phyloP scores from a whole-genome alignment of 2,888 invertebrate genomes.

The Diadegma fenestrale region DNA sequence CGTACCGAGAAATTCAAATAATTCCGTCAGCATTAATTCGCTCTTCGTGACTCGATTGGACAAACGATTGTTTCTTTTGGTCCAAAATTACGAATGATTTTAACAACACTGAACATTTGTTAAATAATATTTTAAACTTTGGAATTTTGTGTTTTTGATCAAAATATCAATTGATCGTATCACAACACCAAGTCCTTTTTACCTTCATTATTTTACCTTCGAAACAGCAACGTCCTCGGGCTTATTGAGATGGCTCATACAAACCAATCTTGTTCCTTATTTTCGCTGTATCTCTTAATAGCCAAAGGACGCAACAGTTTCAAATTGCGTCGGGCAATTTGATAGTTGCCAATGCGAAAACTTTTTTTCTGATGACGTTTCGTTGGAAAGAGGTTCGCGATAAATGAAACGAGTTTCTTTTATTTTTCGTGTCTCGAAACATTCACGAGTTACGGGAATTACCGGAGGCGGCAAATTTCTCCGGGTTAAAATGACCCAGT shows the following conservation, averaged over 20 bases:
- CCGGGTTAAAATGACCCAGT: neutral
- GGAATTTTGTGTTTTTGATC: neutral
- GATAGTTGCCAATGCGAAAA: constrained; percentile 34
- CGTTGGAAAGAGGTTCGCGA: constrained; percentile 45
- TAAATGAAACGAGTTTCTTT: constrained; percentile 44
- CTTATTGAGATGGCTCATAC: constrained; percentile 23
- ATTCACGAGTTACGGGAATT: neutral
- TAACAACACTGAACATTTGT: neutral
- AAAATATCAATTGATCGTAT: constrained; percentile 26
- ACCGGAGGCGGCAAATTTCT: too few relatives aligned
- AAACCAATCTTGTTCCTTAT: constrained; percentile 25
- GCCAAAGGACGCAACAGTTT: constrained; percentile 65
- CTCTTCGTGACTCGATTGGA: neutral
- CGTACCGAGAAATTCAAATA: constrained; percentile 54
- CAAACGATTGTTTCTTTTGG: neutral
- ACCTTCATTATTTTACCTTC: constrained; percentile 83
- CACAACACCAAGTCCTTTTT: constrained; percentile 70
- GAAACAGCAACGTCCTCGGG: constrained; percentile 73
- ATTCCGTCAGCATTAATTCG: neutral
- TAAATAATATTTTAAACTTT: neutral
- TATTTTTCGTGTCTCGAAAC: constrained; percentile 29
- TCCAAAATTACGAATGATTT: neutral
- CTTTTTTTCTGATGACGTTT: constrained; percentile 59
- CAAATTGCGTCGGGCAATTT: constrained; percentile 75
- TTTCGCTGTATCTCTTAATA: constrained; percentile 13